Conservation (phyloP, 2,113 vertebrate genomes). For the Albula goreensis region DNA sequence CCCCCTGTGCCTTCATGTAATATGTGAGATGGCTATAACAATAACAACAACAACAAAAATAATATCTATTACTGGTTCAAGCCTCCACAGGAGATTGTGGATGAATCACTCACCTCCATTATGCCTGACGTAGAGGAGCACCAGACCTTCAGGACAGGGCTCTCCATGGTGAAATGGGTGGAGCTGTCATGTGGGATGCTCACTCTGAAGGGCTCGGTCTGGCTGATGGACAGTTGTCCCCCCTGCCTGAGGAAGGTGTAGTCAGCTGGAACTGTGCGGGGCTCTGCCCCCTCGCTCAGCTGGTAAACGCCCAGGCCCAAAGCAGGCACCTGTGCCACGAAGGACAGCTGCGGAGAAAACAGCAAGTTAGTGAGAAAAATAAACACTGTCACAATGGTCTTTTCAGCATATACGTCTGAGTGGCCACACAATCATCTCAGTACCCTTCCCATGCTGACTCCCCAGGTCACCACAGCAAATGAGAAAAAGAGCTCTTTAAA, state of each 20-base stretch:
- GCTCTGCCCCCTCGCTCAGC: conserved; percentile 63
- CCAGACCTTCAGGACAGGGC: conserved; percentile 76
- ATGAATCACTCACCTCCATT: conserved; percentile 74
- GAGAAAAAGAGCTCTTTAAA: background rate
- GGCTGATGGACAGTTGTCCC: conserved; percentile 37
- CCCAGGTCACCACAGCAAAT: no score
- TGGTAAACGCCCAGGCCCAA: conserved; percentile 79
- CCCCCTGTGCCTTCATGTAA: background rate
- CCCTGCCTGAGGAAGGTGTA: conserved; percentile 69
- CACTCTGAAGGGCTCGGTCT: conserved; percentile 71
- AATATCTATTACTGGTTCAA: background rate
- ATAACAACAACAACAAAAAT: background rate
- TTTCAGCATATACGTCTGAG: no score
- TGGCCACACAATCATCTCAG: no score
- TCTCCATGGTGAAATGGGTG: conserved; percentile 74
- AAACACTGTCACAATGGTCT: no score
- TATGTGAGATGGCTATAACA: background rate
- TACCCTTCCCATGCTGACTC: no score
- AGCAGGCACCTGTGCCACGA: conserved; percentile 76
- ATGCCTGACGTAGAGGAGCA: conserved; percentile 77
- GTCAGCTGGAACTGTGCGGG: conserved; percentile 62
- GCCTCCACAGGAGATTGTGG: background rate
- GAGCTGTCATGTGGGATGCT: conserved; percentile 54
- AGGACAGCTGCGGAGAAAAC: conserved; percentile 75
- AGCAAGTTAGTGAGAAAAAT: no score